phyloP scores from a whole-genome alignment of 2,797 vertebrate genomes.

The Sciaenops ocellatus region DNA sequence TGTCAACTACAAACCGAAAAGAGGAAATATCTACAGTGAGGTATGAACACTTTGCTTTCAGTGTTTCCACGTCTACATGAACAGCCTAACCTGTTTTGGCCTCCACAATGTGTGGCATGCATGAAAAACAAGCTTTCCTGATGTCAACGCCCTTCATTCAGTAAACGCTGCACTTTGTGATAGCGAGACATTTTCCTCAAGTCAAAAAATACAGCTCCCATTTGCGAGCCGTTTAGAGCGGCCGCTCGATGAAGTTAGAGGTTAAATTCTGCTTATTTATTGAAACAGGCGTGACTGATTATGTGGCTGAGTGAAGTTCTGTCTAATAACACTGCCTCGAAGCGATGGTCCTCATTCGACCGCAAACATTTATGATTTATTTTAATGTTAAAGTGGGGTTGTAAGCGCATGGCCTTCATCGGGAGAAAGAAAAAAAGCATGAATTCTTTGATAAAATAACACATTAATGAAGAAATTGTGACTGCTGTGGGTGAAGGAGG shows the following conservation, averaged over 20 bases:
- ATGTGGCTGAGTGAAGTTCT: conserved; percentile 40
- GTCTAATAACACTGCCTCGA: conserved; percentile 31
- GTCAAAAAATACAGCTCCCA: conserved; percentile 36
- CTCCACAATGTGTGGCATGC: conserved; percentile 7
- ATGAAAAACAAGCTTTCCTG: conserved; percentile 25
- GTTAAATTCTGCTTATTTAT: conserved; percentile 57
- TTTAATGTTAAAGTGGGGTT: conserved; percentile 18
- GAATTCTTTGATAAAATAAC: too few relatives aligned
- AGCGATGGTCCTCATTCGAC: conserved; percentile 20
- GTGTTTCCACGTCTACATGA: conserved; percentile 10
- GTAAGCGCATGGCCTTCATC: neutral
- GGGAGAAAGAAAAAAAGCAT: neutral
- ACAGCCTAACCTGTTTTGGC: neutral
- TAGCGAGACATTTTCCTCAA: conserved; percentile 54
- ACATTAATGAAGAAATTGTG: neutral
- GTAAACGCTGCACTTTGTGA: conserved; percentile 34
- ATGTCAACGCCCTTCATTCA: conserved; percentile 47
- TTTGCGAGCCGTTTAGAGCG: conserved; percentile 45
- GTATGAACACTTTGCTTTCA: neutral
- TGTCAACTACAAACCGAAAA: conserved; percentile 10
- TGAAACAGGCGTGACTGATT: conserved; percentile 52
- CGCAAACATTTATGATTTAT: conserved; percentile 29
- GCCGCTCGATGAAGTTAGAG: conserved; percentile 40
- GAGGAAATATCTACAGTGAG: neutral
- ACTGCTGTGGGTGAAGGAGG: neutral